Evolutionary conservation across 2,888 invertebrate species (phyloP).

Genomic region (Idaea aversata): DNA sequence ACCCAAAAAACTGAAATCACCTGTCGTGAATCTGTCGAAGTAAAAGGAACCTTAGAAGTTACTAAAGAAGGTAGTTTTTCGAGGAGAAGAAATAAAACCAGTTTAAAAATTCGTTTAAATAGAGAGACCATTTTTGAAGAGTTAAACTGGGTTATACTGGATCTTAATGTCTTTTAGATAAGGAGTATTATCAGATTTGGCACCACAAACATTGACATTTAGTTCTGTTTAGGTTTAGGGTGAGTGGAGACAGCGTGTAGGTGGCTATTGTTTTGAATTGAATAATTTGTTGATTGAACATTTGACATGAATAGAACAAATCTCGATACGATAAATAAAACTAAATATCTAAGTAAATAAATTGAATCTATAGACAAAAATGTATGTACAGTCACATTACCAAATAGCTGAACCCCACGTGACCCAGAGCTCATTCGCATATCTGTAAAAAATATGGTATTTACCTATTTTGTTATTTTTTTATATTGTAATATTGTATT

Average conservation of each 20-base stretch:
- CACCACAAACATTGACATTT: conserved; percentile 44
- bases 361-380: too few species aligned
- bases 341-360: too few species aligned
- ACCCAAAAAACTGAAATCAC: conserved; percentile 56
- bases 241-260: conserved; percentile 51
- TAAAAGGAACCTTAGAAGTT: conserved; percentile 34
- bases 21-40: conserved; percentile 35
- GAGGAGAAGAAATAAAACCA: conserved; percentile 25
- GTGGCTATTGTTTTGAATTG: conserved; percentile 41
- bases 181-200: conserved; percentile 28
- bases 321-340: not conserved
- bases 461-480: too few species aligned
- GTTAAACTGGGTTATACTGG: conserved; percentile 26
- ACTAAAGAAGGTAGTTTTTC: conserved; percentile 34
- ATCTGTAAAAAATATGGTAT: too few species aligned
- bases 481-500: too few species aligned
- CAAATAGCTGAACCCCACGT: too few species aligned
- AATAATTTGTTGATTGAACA: conserved; percentile 26
- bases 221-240: conserved; percentile 55
- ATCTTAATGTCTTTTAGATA: conserved; percentile 31
- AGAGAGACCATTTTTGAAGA: conserved; percentile 51
- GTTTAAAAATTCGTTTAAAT: conserved; percentile 54
- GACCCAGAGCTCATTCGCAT: too few species aligned
- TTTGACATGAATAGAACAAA: not conserved
- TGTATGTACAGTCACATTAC: too few species aligned